These are phyloP conservation scores for Listronotus oregonensis DNA, from an alignment of 1,140 invertebrate genomes.

Conservation along the genomic window DNA sequence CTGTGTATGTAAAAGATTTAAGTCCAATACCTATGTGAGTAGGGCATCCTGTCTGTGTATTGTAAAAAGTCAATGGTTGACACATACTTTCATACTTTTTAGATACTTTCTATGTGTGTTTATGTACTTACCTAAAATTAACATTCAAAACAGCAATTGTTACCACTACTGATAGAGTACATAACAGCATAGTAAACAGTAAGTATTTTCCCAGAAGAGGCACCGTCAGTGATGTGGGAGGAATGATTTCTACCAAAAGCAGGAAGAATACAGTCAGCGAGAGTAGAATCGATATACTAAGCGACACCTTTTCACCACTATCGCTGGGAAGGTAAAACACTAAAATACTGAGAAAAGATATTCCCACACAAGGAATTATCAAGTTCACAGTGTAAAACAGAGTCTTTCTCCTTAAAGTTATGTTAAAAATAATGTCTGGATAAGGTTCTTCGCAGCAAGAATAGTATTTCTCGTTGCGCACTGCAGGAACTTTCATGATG, in stretches of 20 bases:
- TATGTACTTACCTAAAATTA: slow-evolving; percentile 80
- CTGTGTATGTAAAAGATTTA: too few relatives aligned
- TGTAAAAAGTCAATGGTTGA: too few relatives aligned
- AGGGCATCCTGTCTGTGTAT: too few relatives aligned
- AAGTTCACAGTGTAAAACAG: slow-evolving; percentile 97
- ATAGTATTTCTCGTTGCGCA: slow-evolving; percentile 87
- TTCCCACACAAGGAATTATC: slow-evolving; percentile 94
- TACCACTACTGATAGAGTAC: slow-evolving; percentile 96
- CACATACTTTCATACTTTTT: too few relatives aligned
- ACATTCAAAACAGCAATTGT: slow-evolving; percentile 98
- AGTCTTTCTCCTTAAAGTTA: slow-evolving; percentile 93
- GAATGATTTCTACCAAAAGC: slow-evolving; percentile 96
- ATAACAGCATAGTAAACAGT: slow-evolving; percentile 98
- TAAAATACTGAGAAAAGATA: slow-evolving; percentile 95
- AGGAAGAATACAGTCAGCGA: slow-evolving; percentile 99
- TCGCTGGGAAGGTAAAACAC: slow-evolving; percentile 99
- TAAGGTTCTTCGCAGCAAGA: slow-evolving; percentile 90
- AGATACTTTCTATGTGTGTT: too few relatives aligned
- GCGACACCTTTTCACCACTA: slow-evolving; percentile 95
- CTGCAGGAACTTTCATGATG: slow-evolving; percentile 87
- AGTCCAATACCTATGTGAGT: too few relatives aligned
- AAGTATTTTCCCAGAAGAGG: slow-evolving; percentile 98
- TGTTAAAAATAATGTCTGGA: slow-evolving; percentile 97
- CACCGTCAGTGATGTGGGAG: slow-evolving; percentile 97
- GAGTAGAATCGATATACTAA: slow-evolving; percentile 97